Base-by-base conservation (phyloP, 35 echinoderm and acorn worm species). In the Anneissia japonica region DNA sequence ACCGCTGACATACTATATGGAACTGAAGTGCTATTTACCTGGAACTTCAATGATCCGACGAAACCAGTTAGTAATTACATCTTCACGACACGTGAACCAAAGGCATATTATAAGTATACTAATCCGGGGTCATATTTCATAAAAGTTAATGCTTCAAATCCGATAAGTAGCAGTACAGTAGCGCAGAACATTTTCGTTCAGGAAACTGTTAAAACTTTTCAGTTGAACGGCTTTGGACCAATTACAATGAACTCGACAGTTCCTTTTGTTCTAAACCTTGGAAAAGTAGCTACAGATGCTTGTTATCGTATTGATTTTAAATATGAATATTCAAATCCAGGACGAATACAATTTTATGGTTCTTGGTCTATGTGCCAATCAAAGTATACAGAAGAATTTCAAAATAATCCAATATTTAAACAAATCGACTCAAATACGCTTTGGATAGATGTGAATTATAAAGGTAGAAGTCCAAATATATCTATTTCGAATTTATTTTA, bases 271-370 rank as follows among this genome's bases (percentile, higher is more conserved):
- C 35, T 81, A 0, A 32, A 81, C 12, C 56, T 36, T 12, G 84
- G 84, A 28, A 78, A 37, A 37, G 38, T 84, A 10, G 88, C 81
- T 13, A 90, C 81, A 33, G 88, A 83, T 31, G 88, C 81, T 3
- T 90, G 88, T 46, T 90, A 90, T 56, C 81, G 81, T 28, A 76
- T 90, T 31, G 81, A 90, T 32, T 90, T 90, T 30, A 37, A 32
- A 31, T 72, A 81, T 35, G 23, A 3, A 16, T 12, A 23, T 28
- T 76, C 80, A 35, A 34, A 75, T 12, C 77, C 75, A 14, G 76
- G 51, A 39, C 35, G 32, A 1, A 37, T 84, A 35, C 36, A 16
- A 21, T 90, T 78, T 46, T 79, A 35, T 3, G 88, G 88, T 11
- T 41, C 73, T 35, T 0, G 72, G 19, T 30, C 9, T 31, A 40